Percentiles rank a stretch among this genome's conserved stretches.
phyloP scores from a whole-genome alignment of 1,140 invertebrate species.

The Eubasilissa regina region DNA sequence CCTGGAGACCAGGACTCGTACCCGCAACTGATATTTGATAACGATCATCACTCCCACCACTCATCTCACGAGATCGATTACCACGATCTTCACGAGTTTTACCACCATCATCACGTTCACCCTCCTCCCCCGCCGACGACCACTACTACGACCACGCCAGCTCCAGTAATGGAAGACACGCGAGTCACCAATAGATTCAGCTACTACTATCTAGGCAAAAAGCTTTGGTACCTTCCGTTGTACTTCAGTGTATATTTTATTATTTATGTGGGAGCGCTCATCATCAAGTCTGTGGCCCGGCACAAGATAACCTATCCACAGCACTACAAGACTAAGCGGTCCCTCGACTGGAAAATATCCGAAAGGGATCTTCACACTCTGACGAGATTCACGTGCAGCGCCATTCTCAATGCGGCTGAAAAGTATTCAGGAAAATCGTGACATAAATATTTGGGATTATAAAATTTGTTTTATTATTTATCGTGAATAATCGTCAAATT shows the following conservation, averaged over 20 bases:
- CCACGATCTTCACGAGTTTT: slow-evolving; percentile 67
- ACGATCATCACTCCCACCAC: slow-evolving; percentile 67
- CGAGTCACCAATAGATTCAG: slow-evolving; percentile 83
- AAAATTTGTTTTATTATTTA: no score
- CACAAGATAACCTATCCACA: slow-evolving; percentile 78
- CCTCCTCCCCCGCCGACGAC: slow-evolving; percentile 65
- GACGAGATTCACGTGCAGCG: slow-evolving; percentile 47
- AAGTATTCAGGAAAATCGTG: slow-evolving; percentile 50
- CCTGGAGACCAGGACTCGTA: slow-evolving; percentile 48
- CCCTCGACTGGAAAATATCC: slow-evolving; percentile 40
- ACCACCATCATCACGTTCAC: slow-evolving; percentile 66
- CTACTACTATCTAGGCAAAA: slow-evolving; percentile 86
- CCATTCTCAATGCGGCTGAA: slow-evolving; percentile 44
- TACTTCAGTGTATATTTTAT: slow-evolving; percentile 91
- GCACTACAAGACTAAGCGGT: slow-evolving; percentile 53
- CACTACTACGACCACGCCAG: slow-evolving; percentile 68
- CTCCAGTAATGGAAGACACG: slow-evolving; percentile 74
- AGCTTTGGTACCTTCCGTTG: slow-evolving; percentile 86
- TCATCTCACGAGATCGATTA: no score
- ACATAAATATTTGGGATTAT: no score
- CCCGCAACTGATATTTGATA: slow-evolving; percentile 59
- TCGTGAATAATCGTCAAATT: no score
- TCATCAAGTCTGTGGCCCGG: slow-evolving; percentile 83
- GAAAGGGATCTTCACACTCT: slow-evolving; percentile 40
- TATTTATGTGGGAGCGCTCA: slow-evolving; percentile 83